phyloP scores from a whole-genome alignment of 2,888 invertebrate species.

The Bedellia somnulentella region DNA sequence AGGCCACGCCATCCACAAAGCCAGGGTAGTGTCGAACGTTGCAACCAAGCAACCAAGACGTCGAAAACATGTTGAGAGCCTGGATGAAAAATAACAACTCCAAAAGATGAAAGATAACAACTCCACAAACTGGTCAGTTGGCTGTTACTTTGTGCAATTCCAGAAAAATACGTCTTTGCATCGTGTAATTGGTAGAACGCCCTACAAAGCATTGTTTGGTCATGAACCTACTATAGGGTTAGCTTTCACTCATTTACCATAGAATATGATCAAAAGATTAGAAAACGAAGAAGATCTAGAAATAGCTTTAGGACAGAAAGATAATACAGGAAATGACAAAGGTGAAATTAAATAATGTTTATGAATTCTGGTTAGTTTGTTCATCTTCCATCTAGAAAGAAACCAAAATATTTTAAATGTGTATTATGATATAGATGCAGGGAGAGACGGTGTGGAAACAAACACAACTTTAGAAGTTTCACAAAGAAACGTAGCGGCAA shows the following conservation, averaged over 20 bases:
- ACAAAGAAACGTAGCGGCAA: too few relatives aligned
- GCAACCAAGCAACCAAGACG: slow-evolving; percentile 4
- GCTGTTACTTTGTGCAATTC: slow-evolving; percentile 16
- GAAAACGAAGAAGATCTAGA: slow-evolving; percentile 8
- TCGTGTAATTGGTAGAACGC: slow-evolving; percentile 12
- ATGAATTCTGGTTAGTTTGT: too few relatives aligned
- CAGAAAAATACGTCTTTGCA: slow-evolving; percentile 14
- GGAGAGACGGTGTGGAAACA: too few relatives aligned
- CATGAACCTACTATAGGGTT: slow-evolving; percentile 10
- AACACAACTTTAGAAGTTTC: too few relatives aligned
- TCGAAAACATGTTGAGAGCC: slow-evolving; percentile 8
- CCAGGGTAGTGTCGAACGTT: too few relatives aligned
- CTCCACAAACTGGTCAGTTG: slow-evolving; percentile 15
- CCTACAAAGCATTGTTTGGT: slow-evolving; percentile 15
- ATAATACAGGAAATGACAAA: too few relatives aligned
- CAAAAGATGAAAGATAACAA: slow-evolving; percentile 17
- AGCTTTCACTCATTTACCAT: slow-evolving; percentile 8
- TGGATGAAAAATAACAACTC: too few relatives aligned
- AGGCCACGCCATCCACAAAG: too few relatives aligned
- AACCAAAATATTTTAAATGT: too few relatives aligned
- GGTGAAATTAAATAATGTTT: too few relatives aligned
- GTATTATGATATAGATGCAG: too few relatives aligned
- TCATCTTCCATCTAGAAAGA: too few relatives aligned
- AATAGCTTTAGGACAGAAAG: slow-evolving; percentile 8
- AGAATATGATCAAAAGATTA: slow-evolving; percentile 7